Percentiles rank a stretch among this genome's conserved stretches.
Evolutionary conservation across 92 coral and sea anemone species (phyloP).

Genomic region (Siderastrea siderea): DNA sequence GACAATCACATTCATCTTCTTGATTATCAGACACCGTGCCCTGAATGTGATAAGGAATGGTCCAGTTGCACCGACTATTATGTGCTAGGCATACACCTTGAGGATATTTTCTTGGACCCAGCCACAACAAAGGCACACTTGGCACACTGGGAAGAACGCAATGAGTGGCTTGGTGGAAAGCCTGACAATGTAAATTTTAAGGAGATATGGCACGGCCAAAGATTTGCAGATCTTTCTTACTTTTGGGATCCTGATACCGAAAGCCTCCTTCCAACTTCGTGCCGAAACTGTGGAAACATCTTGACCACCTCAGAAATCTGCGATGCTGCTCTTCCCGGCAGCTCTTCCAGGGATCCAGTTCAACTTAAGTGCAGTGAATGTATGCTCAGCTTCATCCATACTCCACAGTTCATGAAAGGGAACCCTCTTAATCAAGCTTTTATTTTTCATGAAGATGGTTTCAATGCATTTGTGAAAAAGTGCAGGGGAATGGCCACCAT

Average conservation of each 20-base stretch:
- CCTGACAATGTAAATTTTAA: constrained; percentile 14
- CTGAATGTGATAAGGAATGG: constrained; percentile 67
- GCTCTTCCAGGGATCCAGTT: constrained; percentile 19
- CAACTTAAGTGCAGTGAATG: constrained; percentile 65
- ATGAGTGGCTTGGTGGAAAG: constrained; percentile 61
- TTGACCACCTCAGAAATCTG: constrained; percentile 55
- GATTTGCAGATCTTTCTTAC: constrained; percentile 69
- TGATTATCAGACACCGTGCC: constrained; percentile 45
- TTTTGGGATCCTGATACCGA: constrained; percentile 72
- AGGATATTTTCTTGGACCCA: constrained; percentile 58
- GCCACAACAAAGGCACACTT: constrained; percentile 47
- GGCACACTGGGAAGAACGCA: constrained; percentile 67
- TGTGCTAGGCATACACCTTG: constrained; percentile 69
- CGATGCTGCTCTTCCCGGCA: constrained; percentile 29
- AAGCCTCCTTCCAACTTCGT: constrained; percentile 58
- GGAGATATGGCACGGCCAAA: constrained; percentile 75
- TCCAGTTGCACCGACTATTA: constrained; percentile 61
- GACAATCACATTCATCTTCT: constrained; percentile 64
- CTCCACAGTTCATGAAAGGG: constrained; percentile 13
- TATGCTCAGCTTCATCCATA: constrained; percentile 45
- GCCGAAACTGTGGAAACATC: constrained; percentile 69
- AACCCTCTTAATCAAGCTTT: constrained; percentile 26
- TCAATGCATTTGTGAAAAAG: constrained; percentile 26
- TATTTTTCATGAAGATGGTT: constrained; percentile 41
- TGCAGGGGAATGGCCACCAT: constrained; percentile 31